These are phyloP conservation scores for Cotesia glomerata DNA, from an alignment of 1,140 invertebrate genomes.

Conservation along the genomic window DNA sequence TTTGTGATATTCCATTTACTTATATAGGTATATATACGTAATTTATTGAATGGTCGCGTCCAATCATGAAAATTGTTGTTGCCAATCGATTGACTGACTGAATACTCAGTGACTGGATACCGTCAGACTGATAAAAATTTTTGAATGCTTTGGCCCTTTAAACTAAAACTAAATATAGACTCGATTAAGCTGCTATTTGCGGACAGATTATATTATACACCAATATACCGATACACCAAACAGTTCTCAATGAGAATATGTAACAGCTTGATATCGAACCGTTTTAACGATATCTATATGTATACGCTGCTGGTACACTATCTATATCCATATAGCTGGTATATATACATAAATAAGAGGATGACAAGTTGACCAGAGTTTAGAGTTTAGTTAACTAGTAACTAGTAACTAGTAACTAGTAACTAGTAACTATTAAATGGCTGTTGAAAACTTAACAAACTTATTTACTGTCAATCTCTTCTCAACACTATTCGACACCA, in stretches of 20 bases:
- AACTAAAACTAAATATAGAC: not conserved
- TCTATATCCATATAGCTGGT: no score
- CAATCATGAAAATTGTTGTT: constrained; percentile 19
- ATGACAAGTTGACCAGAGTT: constrained; percentile 2
- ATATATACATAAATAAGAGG: no score
- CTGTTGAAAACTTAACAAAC: constrained; percentile 4
- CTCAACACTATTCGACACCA: not conserved
- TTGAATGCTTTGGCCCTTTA: constrained; percentile 1
- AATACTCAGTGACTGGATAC: not conserved
- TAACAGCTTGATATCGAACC: constrained; percentile 1
- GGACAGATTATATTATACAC: not conserved
- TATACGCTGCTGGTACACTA: not conserved
- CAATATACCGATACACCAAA: not conserved
- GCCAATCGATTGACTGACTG: not conserved
- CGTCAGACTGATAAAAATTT: not conserved
- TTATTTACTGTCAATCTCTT: not conserved
- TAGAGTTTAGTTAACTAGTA: not conserved
- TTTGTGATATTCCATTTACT: not conserved
- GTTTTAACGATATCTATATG: not conserved
- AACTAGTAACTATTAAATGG: no score
- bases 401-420: no score
- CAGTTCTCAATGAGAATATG: not conserved
- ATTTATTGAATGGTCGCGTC: not conserved
- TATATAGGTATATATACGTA: no score
- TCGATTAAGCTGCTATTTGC: not conserved